Evolutionary conservation across 2,888 invertebrate species (phyloP).

Genomic region (Elmis aenea): DNA sequence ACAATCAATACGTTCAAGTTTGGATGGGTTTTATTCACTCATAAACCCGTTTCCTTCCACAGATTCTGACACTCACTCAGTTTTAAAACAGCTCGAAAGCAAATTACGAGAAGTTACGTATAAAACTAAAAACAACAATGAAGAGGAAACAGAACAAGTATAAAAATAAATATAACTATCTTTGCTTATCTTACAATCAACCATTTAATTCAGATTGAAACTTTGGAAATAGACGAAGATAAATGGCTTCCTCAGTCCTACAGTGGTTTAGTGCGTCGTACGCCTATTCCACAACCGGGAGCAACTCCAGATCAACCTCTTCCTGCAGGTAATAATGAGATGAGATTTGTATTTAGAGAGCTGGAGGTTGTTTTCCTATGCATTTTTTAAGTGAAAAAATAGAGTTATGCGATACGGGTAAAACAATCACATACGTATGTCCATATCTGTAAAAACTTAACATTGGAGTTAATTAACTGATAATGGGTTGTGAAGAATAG

Average conservation of each 20-base stretch:
- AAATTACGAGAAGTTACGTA: constrained; percentile 12
- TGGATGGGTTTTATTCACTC: constrained; percentile 21
- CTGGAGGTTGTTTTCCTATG: no score
- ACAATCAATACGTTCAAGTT: constrained; percentile 22
- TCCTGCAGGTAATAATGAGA: constrained; percentile 22
- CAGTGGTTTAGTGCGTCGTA: constrained; percentile 38
- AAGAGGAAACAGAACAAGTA: constrained; percentile 1
- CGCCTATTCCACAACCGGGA: constrained; percentile 39
- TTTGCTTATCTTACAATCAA: not conserved
- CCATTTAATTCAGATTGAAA: constrained; percentile 12
- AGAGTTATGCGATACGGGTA: no score
- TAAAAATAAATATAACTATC: not conserved
- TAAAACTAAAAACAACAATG: constrained; percentile 4
- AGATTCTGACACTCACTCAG: constrained; percentile 4
- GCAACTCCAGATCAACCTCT: constrained; percentile 35
- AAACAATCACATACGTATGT: no score
- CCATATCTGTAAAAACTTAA: no score
- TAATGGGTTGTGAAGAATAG: no score
- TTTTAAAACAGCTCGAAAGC: constrained; percentile 5
- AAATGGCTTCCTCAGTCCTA: constrained; percentile 43
- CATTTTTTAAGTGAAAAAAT: no score
- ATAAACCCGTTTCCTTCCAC: constrained; percentile 17
- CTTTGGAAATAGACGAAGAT: constrained; percentile 32
- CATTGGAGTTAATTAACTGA: no score
- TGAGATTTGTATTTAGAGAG: no score